Evolutionary conservation across 2,888 invertebrate species (phyloP), one percentile per base, ranked within the genome.

Genomic region (Leptarthrus brevirostris): DNA sequence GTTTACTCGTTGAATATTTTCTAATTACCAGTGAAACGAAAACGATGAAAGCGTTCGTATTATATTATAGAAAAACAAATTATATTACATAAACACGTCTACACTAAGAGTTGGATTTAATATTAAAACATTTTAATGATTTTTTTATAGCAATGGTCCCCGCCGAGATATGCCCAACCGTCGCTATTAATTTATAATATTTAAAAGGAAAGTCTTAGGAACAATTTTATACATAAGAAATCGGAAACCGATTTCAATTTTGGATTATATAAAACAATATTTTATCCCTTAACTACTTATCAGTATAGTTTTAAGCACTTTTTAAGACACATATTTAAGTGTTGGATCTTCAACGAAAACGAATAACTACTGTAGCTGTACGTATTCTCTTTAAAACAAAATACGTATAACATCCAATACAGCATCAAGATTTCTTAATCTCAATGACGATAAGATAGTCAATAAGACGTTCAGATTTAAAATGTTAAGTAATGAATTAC

Each of bases 91-190:
- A 49, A 47, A 24, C 22, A 44, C 20, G 18, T 22, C 14, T 54
- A 44, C n/a, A 36, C 34, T 18, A 58, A 58, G 58, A 20, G 30
- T 18, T 18, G 18, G 26, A 30, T 61, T 61, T 36, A 72, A 73
- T 61, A 47, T 53, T 40, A 69, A 30, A 56, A 47, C 40, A 30
- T 49, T 69, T 74, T 74, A 70, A n/a, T 49, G 61, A 64, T 26
- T 72, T 71, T 75, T 56, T 79, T 78, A 77, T 83, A 79, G 83
- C 79, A 84, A 81, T 80, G 82, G 77, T 58, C 76, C 81, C 74
- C 81, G 81, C 76, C 81, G 80, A 78, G 81, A 82, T 80, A 80
- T 80, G 83, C 78, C 80, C 74, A 83, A 83, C 80, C 81, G 83
- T 79, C 82, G 83, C 79, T 84, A 82, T 81, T 83, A 80, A 81